Percentiles rank a stretch among this genome's conserved stretches.
Conservation (phyloP, 2,797 vertebrate species). For the Gambusia yucatana region DNA sequence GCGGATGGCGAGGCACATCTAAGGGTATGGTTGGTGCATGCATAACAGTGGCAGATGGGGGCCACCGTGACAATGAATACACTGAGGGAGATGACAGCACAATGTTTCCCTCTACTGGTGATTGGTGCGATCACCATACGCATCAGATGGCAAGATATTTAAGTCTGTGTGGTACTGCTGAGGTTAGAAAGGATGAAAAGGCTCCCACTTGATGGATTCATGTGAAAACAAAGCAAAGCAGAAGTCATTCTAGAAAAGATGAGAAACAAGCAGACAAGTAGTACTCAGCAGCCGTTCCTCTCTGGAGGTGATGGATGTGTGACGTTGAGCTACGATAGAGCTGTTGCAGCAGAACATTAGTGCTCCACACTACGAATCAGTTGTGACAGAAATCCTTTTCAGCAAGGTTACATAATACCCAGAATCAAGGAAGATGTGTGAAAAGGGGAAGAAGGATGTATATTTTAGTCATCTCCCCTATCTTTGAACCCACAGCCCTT, state of each 20-base stretch:
- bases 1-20: constrained; percentile 36
- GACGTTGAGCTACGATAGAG: constrained; percentile 49
- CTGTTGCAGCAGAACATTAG: constrained; percentile 26
- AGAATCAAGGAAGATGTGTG: constrained; percentile 41
- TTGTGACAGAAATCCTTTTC: constrained; percentile 55
- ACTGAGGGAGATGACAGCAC: constrained; percentile 43
- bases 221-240: background rate
- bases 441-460: constrained; percentile 26
- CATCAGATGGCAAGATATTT: constrained; percentile 21
- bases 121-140: constrained; percentile 34
- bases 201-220: background rate
- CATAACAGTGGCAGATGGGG: constrained; percentile 40
- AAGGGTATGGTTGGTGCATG: constrained; percentile 47
- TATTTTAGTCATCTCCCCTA: constrained; percentile 26
- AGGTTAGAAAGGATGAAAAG: background rate
- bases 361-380: constrained; percentile 48
- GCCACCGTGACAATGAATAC: constrained; percentile 40
- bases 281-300: constrained; percentile 41
- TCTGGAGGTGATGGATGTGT: constrained; percentile 48
- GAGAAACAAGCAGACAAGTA: constrained; percentile 5
- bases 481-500: constrained; percentile 26
- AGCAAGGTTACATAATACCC: constrained; percentile 44
- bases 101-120: constrained; percentile 82
- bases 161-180: constrained; percentile 5
- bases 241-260: background rate